These are phyloP conservation scores for Acrocephalus scirpaceus DNA, from an alignment of 2,797 vertebrate genomes.

Conservation along the genomic window DNA sequence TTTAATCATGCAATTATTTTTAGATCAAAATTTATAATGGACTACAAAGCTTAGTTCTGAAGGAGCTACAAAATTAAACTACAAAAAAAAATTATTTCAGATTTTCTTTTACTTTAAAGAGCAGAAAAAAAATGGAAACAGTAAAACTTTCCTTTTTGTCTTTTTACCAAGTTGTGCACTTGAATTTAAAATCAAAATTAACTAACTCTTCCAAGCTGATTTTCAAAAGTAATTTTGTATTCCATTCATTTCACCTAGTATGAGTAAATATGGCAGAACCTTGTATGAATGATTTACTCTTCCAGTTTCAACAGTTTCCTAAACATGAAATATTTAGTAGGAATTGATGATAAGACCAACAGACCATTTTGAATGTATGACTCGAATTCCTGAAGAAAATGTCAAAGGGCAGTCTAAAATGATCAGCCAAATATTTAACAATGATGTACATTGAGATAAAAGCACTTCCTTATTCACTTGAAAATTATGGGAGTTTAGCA, in stretches of 20 bases:
- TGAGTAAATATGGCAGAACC: not conserved
- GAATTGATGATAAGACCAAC: not conserved
- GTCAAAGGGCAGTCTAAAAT: not conserved
- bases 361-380: not conserved
- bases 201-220: accelerated
- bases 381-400: not conserved
- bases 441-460: not conserved
- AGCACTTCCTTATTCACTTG: not conserved
- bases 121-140: not conserved
- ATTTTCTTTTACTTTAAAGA: not conserved
- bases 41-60: not conserved
- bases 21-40: not conserved
- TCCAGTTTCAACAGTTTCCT: not conserved
- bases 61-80: not conserved
- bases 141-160: not conserved
- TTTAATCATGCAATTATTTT: not conserved
- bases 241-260: not conserved
- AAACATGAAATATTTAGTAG: not conserved
- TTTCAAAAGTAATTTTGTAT: not conserved
- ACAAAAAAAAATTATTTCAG: not conserved
- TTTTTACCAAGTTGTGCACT: not conserved
- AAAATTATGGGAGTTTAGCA: not conserved
- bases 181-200: not conserved
- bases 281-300: not conserved
- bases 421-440: not conserved